Conservation (phyloP, 2,113 vertebrate genomes). For the Xiphophorus hellerii region DNA sequence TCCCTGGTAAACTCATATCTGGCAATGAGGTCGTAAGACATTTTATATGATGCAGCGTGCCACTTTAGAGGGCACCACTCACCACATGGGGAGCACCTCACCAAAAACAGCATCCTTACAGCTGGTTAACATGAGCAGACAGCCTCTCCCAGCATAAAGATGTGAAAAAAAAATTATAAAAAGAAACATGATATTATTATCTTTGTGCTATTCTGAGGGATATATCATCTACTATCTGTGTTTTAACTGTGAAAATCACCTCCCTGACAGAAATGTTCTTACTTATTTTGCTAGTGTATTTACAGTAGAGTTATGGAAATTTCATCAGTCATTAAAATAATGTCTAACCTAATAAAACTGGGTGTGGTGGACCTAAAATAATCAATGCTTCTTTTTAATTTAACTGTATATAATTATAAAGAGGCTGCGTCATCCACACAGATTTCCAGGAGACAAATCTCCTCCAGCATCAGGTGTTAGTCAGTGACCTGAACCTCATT, state of each 20-base stretch:
- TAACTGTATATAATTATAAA: slow-evolving; percentile 28
- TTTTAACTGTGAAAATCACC: neutral
- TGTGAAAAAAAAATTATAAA: slow-evolving; percentile 27
- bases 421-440: slow-evolving; percentile 53
- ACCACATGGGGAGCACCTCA: slow-evolving; percentile 56
- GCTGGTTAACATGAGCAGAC: slow-evolving; percentile 43
- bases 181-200: too few relatives aligned
- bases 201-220: too few relatives aligned
- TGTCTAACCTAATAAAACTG: slow-evolving; percentile 34
- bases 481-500: slow-evolving; percentile 66
- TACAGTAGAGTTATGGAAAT: neutral
- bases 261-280: neutral
- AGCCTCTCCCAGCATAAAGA: slow-evolving; percentile 26
- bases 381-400: slow-evolving; percentile 19
- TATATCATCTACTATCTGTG: slow-evolving; percentile 13
- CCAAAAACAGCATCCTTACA: slow-evolving; percentile 43
- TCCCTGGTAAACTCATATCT: slow-evolving; percentile 60
- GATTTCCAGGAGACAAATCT: slow-evolving; percentile 36
- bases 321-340: slow-evolving; percentile 14
- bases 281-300: slow-evolving; percentile 2
- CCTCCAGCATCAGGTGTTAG: slow-evolving; percentile 74
- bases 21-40: slow-evolving; percentile 45
- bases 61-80: slow-evolving; percentile 38
- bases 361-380: slow-evolving; percentile 51
- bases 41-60: slow-evolving; percentile 32